Conservation (phyloP, 2,113 vertebrate species). For the Semnornis frantzii region DNA sequence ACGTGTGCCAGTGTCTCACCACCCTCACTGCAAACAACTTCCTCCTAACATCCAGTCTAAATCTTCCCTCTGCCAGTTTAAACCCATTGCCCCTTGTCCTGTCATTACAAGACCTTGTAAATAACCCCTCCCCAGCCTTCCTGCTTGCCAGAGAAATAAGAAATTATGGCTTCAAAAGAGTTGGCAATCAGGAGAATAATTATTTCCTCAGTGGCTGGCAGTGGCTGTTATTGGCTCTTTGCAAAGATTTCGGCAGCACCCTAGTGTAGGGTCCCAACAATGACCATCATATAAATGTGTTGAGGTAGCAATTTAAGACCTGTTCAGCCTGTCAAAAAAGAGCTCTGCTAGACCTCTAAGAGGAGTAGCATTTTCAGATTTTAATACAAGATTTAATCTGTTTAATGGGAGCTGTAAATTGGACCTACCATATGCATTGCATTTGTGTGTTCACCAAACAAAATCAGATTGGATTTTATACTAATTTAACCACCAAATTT, state of each 20-base stretch:
- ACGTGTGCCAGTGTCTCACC: too few relatives aligned
- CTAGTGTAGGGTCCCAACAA: neutral
- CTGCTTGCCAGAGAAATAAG: neutral
- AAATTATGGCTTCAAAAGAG: neutral
- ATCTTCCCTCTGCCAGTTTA: too few relatives aligned
- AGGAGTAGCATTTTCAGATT: neutral
- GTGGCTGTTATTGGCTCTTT: neutral
- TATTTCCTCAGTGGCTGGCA: neutral
- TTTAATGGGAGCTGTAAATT: neutral
- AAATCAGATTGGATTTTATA: neutral
- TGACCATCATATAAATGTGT: neutral
- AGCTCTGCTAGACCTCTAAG: neutral
- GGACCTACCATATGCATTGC: neutral
- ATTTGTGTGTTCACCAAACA: neutral
- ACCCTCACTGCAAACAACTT: too few relatives aligned
- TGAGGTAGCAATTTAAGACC: neutral
- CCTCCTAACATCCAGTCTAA: too few relatives aligned
- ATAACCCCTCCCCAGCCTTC: too few relatives aligned
- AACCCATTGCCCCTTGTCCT: too few relatives aligned
- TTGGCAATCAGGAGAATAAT: neutral
- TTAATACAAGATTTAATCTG: neutral
- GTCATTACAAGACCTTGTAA: too few relatives aligned
- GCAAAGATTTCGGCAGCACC: neutral
- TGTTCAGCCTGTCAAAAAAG: neutral
- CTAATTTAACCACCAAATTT: neutral